phyloP scores from a whole-genome alignment of 2,113 vertebrate genomes.

The Psammodynastes pulverulentus region DNA sequence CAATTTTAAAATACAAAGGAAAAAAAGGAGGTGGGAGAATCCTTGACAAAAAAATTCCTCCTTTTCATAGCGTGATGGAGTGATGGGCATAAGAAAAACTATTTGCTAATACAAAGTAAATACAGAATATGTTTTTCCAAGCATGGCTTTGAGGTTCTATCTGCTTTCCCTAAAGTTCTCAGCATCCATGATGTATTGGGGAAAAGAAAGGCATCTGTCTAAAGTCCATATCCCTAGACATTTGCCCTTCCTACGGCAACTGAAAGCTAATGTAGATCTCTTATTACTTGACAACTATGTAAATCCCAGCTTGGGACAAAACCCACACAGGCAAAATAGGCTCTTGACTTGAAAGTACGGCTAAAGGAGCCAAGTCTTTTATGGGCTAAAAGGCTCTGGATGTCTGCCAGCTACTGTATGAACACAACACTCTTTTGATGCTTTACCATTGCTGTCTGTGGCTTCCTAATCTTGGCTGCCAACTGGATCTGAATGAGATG shows the following conservation, averaged over 20 bases:
- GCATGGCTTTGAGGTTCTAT: not conserved
- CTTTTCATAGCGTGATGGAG: not conserved
- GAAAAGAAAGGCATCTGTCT: not conserved
- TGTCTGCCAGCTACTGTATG: not conserved
- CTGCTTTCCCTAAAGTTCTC: not conserved
- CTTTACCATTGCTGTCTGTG: not conserved
- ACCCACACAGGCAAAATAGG: not conserved
- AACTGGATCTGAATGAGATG: not conserved
- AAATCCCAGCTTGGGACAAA: not conserved
- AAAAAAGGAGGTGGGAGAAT: accelerated
- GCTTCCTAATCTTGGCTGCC: not conserved
- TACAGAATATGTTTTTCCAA: not conserved
- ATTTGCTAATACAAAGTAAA: not conserved
- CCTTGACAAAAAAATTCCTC: not conserved
- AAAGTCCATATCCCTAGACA: not conserved
- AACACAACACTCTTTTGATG: not conserved
- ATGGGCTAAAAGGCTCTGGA: not conserved
- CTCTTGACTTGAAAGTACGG: not conserved
- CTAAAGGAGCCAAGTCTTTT: not conserved
- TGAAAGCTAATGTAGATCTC: not conserved
- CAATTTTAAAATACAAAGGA: not conserved
- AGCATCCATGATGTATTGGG: not conserved
- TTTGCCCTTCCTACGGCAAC: not conserved
- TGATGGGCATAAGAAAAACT: not conserved
- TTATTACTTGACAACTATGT: not conserved